Evolutionary conservation across 2,888 invertebrate genomes (phyloP), one percentile per base, ranked within the genome.

Genomic region (Acleris holmiana): DNA sequence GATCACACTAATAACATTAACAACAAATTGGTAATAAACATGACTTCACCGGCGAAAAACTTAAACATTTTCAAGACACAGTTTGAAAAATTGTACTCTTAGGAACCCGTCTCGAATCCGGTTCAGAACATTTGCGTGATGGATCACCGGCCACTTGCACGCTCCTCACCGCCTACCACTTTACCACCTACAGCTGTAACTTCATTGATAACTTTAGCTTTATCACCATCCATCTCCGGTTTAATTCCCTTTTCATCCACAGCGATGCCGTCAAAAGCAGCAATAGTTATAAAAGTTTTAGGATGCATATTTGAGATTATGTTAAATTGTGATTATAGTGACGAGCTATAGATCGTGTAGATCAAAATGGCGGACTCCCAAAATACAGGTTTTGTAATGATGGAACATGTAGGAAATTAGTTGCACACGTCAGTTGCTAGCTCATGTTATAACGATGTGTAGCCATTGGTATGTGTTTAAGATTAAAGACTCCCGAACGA

Each of bases 81-180:
- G 76, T 79, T 80, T 78, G 78, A 67, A 68, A 81, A 80, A 71
- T 83, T 76, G 75, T 76, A 79, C 76, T 78, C 78, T 77, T 79
- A 75, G 69, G 71, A 84, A 84, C 86, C 78, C 76, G 85, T 83
- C 84, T 80, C 68, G 72, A 80, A 88, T 88, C 90, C 91, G 91
- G 91, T 91, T 91, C 74, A 69, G 73, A 81, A 78, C 85, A 82
- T 89, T 89, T 77, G 86, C 88, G 88, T 91, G 91, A 91, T 89
- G 90, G 86, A 90, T 91, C 84, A 86, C 83, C 84, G 84, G 77
- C 75, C 84, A 83, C 79, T 80, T 82, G 84, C 83, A 85, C 84
- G 84, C 85, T 81, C 79, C 71, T 76, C 71, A 68, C 75, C 68
- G 35, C 57, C 68, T 72, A 86, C 83, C 68, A 73, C 67, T 18